Evolutionary conservation across 2,888 invertebrate species (phyloP).

Genomic region (Cremastobaeus sp.): DNA sequence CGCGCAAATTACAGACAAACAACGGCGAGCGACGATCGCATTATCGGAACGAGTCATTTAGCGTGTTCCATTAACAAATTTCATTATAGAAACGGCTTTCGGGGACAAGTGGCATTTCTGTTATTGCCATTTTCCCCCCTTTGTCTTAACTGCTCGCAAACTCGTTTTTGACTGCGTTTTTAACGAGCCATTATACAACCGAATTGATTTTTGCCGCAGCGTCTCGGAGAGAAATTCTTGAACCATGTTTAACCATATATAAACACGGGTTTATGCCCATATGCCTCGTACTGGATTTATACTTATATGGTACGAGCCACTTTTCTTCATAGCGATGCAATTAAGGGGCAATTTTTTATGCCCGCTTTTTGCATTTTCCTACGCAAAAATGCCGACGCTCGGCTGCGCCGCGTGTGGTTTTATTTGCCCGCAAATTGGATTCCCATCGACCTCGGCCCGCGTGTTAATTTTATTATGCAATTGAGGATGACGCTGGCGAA

Average conservation of each 20-base stretch:
- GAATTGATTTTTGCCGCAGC: constrained; percentile 53
- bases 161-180: constrained; percentile 55
- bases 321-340: constrained; percentile 51
- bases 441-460: constrained; percentile 23
- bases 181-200: constrained; percentile 50
- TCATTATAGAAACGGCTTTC: constrained; percentile 30
- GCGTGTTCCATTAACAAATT: constrained; percentile 28
- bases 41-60: constrained; percentile 31
- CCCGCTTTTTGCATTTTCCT: constrained; percentile 37
- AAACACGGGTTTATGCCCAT: constrained; percentile 54
- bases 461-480: constrained; percentile 43
- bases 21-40: constrained; percentile 15
- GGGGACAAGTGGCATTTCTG: constrained; percentile 34
- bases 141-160: constrained; percentile 40
- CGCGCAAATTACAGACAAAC: constrained; percentile 51
- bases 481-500: constrained; percentile 1
- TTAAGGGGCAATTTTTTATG: constrained; percentile 49
- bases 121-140: constrained; percentile 20
- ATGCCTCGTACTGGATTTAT: constrained; percentile 45
- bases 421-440: constrained; percentile 29
- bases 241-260: constrained; percentile 55
- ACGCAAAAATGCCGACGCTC: constrained; percentile 21
- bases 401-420: constrained; percentile 13
- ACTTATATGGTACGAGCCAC: constrained; percentile 53
- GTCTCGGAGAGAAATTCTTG: constrained; percentile 49